Evolutionary conservation across 2,888 invertebrate species (phyloP).

Genomic region (Stenchaetothrips biformis): DNA sequence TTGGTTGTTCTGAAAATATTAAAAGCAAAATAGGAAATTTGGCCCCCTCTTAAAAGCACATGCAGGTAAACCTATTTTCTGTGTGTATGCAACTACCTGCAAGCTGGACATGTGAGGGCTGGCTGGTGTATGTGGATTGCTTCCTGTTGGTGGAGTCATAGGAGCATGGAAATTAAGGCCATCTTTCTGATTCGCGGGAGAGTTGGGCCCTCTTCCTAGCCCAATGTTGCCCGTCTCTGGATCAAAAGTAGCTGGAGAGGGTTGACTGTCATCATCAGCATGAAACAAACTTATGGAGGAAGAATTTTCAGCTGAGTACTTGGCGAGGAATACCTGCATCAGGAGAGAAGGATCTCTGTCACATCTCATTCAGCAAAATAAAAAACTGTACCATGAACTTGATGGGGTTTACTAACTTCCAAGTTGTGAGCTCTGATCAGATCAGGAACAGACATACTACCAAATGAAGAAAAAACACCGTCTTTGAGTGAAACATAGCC

Average conservation of each 20-base stretch:
- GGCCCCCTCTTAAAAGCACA: not conserved
- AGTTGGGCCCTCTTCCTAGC: conserved; percentile 54
- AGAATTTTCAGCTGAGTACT: conserved; percentile 88
- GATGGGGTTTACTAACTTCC: conserved; percentile 50
- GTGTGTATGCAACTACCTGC: not conserved
- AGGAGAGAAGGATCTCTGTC: no score
- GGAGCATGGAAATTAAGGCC: conserved; percentile 80
- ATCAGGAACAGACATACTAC: conserved; percentile 84
- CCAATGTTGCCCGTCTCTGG: conserved; percentile 42
- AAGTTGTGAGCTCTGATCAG: conserved; percentile 88
- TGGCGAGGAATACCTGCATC: conserved; percentile 73
- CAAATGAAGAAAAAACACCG: conserved; percentile 90
- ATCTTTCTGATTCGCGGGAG: conserved; percentile 59
- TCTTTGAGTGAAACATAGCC: conserved; percentile 85
- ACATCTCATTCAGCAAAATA: conserved; percentile 27
- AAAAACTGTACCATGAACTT: no score
- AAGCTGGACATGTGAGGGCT: conserved; percentile 52
- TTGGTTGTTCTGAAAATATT: conserved; percentile 32
- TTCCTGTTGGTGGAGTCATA: conserved; percentile 70
- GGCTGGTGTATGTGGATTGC: conserved; percentile 81
- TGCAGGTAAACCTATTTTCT: not conserved
- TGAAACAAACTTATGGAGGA: conserved; percentile 62
- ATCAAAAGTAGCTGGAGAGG: conserved; percentile 85
- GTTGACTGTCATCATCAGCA: conserved; percentile 94
- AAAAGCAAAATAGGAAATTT: not conserved